These are phyloP conservation scores for Spizaetus ornatus DNA, from an alignment of 2,113 vertebrate genomes.

Conservation along the genomic window DNA sequence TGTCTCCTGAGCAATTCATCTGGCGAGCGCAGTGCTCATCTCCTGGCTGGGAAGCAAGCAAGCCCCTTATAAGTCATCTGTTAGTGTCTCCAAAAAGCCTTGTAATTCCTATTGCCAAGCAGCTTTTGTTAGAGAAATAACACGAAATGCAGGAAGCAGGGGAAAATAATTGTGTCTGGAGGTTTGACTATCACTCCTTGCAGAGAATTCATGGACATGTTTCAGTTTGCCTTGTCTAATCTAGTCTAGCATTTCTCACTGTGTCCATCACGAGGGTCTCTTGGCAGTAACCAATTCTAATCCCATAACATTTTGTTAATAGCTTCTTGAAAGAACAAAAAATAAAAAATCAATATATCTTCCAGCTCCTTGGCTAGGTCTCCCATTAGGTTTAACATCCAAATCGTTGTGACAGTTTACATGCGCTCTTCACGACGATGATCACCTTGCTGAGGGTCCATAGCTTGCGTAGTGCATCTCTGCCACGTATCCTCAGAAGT, in stretches of 20 bases:
- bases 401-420: background rate
- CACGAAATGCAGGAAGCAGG: background rate
- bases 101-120: constrained; percentile 14
- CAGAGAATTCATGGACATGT: background rate
- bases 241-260: background rate
- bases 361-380: background rate
- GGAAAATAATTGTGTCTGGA: constrained; percentile 6
- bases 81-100: constrained; percentile 3
- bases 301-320: constrained; percentile 4
- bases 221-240: background rate
- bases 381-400: background rate
- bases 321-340: background rate
- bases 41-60: background rate
- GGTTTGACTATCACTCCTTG: background rate
- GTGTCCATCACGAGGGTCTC: background rate
- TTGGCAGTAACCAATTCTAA: constrained; percentile 27
- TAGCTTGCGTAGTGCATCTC: background rate
- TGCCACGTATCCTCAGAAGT: background rate
- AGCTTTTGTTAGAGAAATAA: constrained; percentile 16
- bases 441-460: rapidly evolving
- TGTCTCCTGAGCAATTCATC: background rate
- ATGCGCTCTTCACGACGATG: rapidly evolving
- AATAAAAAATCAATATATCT: background rate
- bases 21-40: background rate
- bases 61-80: background rate